Conservation (phyloP, 2,797 vertebrate species). For the Brachyalestes nurse region DNA sequence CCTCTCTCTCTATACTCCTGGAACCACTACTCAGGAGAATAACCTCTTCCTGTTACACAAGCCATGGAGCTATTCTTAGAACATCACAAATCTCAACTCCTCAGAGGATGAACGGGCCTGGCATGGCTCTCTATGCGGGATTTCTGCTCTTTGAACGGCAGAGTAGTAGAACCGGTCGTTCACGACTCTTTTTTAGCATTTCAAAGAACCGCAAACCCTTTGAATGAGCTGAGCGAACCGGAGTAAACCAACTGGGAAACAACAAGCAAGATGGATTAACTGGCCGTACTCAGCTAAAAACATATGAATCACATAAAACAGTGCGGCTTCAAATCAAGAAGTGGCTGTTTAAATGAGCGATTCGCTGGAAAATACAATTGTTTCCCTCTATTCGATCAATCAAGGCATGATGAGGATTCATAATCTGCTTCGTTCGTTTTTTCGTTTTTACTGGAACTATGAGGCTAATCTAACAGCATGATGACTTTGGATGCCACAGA, state of each 20-base stretch:
- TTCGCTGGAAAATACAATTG: not conserved
- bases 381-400: not conserved
- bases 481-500: no score
- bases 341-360: not conserved
- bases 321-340: not conserved
- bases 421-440: not conserved
- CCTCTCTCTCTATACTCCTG: conserved; percentile 37
- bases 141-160: conserved; percentile 17
- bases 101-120: conserved; percentile 46
- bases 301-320: no score
- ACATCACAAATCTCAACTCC: conserved; percentile 58
- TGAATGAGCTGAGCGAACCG: not conserved
- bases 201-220: conserved; percentile 5
- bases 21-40: conserved; percentile 50
- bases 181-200: conserved; percentile 1
- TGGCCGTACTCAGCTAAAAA: not conserved
- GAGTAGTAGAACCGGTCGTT: conserved; percentile 9
- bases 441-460: not conserved
- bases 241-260: not conserved
- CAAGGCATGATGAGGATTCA: not conserved
- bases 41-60: conserved; percentile 58
- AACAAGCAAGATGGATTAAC: not conserved
- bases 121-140: conserved; percentile 40
- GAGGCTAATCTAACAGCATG: not conserved
- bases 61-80: conserved; percentile 62